Percentiles rank a stretch among this genome's conserved stretches.
phyloP scores from a whole-genome alignment of 2,113 vertebrate species.

The Rhipidura dahli region DNA sequence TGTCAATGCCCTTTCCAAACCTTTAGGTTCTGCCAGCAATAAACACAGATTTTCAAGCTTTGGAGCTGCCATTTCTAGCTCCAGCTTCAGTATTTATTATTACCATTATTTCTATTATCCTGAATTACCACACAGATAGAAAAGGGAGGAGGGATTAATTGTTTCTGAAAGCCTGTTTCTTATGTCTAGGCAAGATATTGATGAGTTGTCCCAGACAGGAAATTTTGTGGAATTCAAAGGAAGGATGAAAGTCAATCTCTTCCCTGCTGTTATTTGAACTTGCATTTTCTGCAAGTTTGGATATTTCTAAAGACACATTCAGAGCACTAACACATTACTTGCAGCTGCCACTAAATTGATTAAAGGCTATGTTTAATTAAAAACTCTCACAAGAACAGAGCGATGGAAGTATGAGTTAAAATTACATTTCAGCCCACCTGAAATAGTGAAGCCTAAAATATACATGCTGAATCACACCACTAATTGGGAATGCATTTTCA shows the following conservation, averaged over 20 bases:
- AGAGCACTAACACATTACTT: conserved; percentile 10
- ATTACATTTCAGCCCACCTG: conserved; percentile 35
- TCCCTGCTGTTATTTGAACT: conserved; percentile 55
- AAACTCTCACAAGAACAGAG: neutral
- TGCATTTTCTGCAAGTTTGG: conserved; percentile 2
- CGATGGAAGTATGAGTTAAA: neutral
- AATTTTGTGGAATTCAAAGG: conserved; percentile 44
- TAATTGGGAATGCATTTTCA: neutral
- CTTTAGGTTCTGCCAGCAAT: neutral
- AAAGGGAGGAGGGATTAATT: neutral
- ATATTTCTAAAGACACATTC: conserved; percentile 7
- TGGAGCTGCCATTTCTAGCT: neutral
- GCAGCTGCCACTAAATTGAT: conserved; percentile 45
- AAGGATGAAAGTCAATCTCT: conserved; percentile 22
- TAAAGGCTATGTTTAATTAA: conserved; percentile 57
- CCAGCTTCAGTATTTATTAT: neutral
- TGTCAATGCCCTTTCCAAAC: neutral
- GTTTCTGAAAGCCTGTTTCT: conserved; percentile 6
- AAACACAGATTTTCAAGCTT: neutral
- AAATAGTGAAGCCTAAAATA: neutral
- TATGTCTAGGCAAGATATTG: conserved; percentile 15
- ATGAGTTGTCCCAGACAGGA: conserved; percentile 2
- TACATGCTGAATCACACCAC: neutral
- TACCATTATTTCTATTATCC: neutral
- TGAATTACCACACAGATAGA: neutral